A percentile compares a stretch with the other conserved stretches of the same genome.
Conservation (phyloP, 2,113 vertebrate species). For the Callospermophilus lateralis region DNA sequence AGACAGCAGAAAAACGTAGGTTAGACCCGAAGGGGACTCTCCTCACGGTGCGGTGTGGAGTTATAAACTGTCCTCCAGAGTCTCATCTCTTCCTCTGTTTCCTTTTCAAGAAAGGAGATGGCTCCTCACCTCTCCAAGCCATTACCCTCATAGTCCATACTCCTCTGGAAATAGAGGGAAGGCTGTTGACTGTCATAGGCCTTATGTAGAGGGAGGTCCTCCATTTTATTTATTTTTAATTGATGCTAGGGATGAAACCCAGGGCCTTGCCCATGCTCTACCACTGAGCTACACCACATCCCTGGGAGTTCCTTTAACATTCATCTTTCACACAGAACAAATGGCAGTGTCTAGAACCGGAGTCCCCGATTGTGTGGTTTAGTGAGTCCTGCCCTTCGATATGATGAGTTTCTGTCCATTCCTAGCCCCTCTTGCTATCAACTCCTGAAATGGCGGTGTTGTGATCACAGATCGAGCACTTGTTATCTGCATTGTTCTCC, state of each 20-base stretch:
- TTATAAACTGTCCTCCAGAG: neutral
- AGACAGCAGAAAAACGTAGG: neutral
- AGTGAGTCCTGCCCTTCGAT: accelerated
- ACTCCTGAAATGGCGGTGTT: neutral
- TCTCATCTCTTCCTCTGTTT: neutral
- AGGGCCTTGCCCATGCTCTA: neutral
- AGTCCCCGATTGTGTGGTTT: neutral
- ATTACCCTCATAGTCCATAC: neutral
- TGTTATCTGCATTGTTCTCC: neutral
- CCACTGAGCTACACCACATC: too few species aligned
- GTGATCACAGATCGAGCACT: accelerated
- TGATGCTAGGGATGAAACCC: neutral
- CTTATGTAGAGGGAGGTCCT: neutral
- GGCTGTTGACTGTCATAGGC: neutral
- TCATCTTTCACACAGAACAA: neutral
- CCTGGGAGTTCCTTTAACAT: neutral
- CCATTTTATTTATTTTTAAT: neutral
- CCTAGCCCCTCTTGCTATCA: accelerated
- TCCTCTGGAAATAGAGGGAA: neutral
- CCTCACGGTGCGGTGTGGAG: neutral
- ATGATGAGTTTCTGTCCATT: neutral
- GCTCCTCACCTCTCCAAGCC: neutral
- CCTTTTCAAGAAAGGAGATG: neutral
- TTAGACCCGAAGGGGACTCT: neutral
- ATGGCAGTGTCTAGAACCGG: neutral